Evolutionary conservation across 2,113 vertebrate species (phyloP).

Genomic region (Bufo bufo): DNA sequence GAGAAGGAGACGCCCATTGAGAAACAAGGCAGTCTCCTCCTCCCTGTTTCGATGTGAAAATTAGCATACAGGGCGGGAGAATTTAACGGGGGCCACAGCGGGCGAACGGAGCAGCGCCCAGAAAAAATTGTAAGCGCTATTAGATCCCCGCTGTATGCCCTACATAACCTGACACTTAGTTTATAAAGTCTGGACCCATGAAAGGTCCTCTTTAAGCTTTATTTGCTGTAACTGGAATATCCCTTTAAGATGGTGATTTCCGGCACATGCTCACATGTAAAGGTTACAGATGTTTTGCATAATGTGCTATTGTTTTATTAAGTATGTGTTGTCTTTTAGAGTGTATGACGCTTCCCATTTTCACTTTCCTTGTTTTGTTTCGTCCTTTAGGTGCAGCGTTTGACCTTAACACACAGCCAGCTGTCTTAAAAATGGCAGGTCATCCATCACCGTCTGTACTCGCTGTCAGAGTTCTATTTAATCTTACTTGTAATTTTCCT

Average conservation of each 20-base stretch:
- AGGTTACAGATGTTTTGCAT: not conserved
- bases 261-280: not conserved
- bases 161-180: too few species aligned
- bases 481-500: conserved; percentile 77
- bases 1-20: too few species aligned
- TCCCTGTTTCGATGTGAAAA: too few species aligned
- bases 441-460: conserved; percentile 72
- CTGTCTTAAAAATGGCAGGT: conserved; percentile 72
- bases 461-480: conserved; percentile 70
- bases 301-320: too few species aligned
- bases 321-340: conserved; percentile 36
- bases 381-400: conserved; percentile 61
- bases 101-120: too few species aligned
- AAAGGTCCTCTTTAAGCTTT: not conserved
- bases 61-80: too few species aligned
- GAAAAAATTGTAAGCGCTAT: too few species aligned
- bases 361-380: conserved; percentile 54
- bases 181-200: too few species aligned
- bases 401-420: conserved; percentile 68
- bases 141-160: too few species aligned
- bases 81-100: too few species aligned
- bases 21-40: too few species aligned
- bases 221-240: not conserved
- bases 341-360: conserved; percentile 27
- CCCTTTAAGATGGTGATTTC: not conserved